These are phyloP conservation scores for Perithous albicinctus DNA, from an alignment of 2,888 invertebrate species.

Conservation along the genomic window DNA sequence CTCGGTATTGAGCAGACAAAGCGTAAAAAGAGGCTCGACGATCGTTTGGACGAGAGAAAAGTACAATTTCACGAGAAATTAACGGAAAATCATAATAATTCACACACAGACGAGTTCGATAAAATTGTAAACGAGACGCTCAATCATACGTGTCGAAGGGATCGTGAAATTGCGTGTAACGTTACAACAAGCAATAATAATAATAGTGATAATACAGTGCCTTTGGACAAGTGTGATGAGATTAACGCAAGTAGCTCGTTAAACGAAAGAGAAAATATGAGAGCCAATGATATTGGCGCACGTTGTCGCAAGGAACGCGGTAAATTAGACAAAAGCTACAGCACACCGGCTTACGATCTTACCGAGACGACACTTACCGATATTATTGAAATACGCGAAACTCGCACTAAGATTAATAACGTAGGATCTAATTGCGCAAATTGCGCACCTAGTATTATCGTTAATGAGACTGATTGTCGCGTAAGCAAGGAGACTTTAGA, in stretches of 20 bases:
- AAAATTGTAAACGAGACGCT: conserved; percentile 66
- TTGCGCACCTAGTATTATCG: conserved; percentile 70
- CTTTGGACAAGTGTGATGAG: conserved; percentile 64
- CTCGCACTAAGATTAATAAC: conserved; percentile 58
- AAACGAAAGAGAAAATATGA: conserved; percentile 37
- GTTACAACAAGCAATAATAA: conserved; percentile 47
- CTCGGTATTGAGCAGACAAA: conserved; percentile 85
- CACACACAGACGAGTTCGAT: conserved; percentile 48
- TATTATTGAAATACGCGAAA: conserved; percentile 67
- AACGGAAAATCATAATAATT: conserved; percentile 61
- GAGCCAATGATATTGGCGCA: conserved; percentile 25
- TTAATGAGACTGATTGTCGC: conserved; percentile 75
- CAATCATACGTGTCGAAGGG: conserved; percentile 70
- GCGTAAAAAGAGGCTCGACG: conserved; percentile 74
- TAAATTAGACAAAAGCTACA: conserved; percentile 91
- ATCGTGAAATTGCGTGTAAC: conserved; percentile 33
- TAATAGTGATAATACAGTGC: conserved; percentile 68
- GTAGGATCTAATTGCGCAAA: conserved; percentile 61
- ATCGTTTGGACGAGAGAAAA: conserved; percentile 65
- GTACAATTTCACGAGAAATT: conserved; percentile 80
- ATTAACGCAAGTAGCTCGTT: conserved; percentile 26
- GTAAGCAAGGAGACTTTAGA: conserved; percentile 67
- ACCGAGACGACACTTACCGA: conserved; percentile 81
- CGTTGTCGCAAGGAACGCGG: conserved; percentile 84
- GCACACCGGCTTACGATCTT: conserved; percentile 92